phyloP scores from a whole-genome alignment of 1,140 invertebrate genomes.

The Bathynomus jamesi region DNA sequence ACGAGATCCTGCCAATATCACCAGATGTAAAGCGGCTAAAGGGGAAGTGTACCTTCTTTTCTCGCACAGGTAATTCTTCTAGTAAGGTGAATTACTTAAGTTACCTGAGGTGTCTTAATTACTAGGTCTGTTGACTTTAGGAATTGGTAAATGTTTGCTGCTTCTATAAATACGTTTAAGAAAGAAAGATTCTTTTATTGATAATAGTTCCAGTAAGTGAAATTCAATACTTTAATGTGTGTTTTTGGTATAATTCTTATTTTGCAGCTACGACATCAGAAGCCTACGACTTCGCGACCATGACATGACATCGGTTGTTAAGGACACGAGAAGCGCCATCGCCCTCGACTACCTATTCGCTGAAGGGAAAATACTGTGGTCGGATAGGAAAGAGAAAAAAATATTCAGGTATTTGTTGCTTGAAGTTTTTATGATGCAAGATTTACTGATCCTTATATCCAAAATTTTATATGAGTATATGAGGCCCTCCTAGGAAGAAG shows the following conservation, averaged over 20 bases:
- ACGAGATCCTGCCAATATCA: slow-evolving; percentile 55
- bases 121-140: too few species aligned
- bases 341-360: slow-evolving; percentile 81
- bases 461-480: too few species aligned
- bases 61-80: slow-evolving; percentile 56
- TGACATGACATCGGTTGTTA: slow-evolving; percentile 68
- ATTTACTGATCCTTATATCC: too few species aligned
- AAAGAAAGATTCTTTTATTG: background rate
- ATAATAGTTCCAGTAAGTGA: background rate
- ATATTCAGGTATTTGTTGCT: slow-evolving; percentile 71
- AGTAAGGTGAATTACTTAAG: background rate
- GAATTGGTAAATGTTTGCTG: too few species aligned
- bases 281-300: slow-evolving; percentile 80
- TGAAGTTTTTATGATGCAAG: too few species aligned
- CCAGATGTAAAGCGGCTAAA: slow-evolving; percentile 49
- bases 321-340: slow-evolving; percentile 71
- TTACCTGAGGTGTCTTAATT: too few species aligned
- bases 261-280: slow-evolving; percentile 61
- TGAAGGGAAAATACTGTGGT: slow-evolving; percentile 89
- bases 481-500: too few species aligned
- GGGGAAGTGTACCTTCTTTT: slow-evolving; percentile 62
- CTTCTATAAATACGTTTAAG: too few species aligned
- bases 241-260: background rate
- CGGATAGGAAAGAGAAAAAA: slow-evolving; percentile 77
- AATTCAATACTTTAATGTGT: background rate